Percentiles rank a stretch among this genome's conserved stretches.
Evolutionary conservation across 1,140 invertebrate genomes (phyloP).

Genomic region (Glomeris maerens): DNA sequence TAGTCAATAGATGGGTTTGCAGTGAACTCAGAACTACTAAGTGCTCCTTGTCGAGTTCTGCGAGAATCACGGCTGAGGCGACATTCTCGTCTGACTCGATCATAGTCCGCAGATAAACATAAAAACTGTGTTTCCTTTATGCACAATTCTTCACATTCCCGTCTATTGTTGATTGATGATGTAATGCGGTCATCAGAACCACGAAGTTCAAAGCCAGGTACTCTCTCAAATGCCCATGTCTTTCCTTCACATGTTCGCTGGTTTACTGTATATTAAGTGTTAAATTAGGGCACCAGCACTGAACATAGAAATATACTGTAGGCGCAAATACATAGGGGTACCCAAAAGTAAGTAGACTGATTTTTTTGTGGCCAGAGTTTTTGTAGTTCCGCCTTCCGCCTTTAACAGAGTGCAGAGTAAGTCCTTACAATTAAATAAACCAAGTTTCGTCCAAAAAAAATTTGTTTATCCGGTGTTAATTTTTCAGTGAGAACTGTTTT

Average conservation of each 20-base stretch:
- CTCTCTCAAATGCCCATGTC: conserved; percentile 1
- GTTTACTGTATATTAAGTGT: neutral
- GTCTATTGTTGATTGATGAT: neutral
- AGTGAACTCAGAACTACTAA: neutral
- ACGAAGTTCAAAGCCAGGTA: neutral
- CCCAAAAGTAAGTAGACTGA: too few species aligned
- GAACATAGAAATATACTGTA: too few species aligned
- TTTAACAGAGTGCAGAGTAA: too few species aligned
- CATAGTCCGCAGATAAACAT: conserved; percentile 2
- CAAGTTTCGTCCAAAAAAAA: too few species aligned
- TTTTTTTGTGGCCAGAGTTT: too few species aligned
- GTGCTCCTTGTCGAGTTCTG: neutral
- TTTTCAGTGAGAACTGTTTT: too few species aligned
- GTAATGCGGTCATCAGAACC: neutral
- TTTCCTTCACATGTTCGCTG: neutral
- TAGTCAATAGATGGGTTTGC: neutral
- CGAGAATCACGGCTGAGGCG: neutral
- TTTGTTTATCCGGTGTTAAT: too few species aligned
- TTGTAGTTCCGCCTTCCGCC: too few species aligned
- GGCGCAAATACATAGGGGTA: too few species aligned
- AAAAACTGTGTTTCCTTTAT: neutral
- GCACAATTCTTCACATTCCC: conserved; percentile 1
- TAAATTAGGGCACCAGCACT: neutral
- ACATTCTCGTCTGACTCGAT: neutral
- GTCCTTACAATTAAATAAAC: too few species aligned